Base-by-base conservation (phyloP, 2,797 vertebrate genomes). In the Moxostoma hubbsi region DNA sequence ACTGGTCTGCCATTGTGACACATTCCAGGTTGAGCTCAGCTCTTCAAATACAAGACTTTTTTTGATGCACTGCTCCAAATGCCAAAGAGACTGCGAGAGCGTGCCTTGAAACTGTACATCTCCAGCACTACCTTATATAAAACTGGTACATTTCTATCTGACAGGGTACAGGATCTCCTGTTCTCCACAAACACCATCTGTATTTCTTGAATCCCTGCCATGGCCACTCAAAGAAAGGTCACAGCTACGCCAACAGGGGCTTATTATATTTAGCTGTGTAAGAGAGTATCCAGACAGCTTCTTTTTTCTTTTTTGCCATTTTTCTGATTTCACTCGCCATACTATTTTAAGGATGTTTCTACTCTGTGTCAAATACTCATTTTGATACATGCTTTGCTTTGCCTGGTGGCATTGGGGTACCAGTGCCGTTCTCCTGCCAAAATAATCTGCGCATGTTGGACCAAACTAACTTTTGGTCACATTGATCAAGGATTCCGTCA, bases 371-470 rank as follows among this genome's bases (percentile, higher is more conserved):
- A 77, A 90, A 89, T 90, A 87, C 89, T 91, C 93, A 90, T 94
- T 90, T 94, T 89, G 87, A 90, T 80, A 65, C 91, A 93, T 93
- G 90, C 92, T 89, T 88, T 88, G 90, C 89, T 90, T 92, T 93
- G 72, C 89, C 91, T 87, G 89, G 86, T 92, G 89, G 84, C 88
- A 90, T 80, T 88, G 78, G 89, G 85, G 92, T 88, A 55, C 89
- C 88, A 89, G 86, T 86, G 86, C 88, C 84, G 69, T 85, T 84
- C 86, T 70, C 79, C 85, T 77, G 85, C 92, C 90, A 92, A 89
- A 92, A 90, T 84, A 85, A 88, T 86, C 51, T 63, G 85, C 24
- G 77, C 24, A 45, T 83, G 84, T 16, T 79, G 79, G 69, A 85
- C 82, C 87, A 81, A 82, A 70, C 82, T 88, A 82, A 82, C 88